These are phyloP conservation scores for Deilephila elpenor DNA, from an alignment of 2,888 invertebrate species.

Conservation along the genomic window DNA sequence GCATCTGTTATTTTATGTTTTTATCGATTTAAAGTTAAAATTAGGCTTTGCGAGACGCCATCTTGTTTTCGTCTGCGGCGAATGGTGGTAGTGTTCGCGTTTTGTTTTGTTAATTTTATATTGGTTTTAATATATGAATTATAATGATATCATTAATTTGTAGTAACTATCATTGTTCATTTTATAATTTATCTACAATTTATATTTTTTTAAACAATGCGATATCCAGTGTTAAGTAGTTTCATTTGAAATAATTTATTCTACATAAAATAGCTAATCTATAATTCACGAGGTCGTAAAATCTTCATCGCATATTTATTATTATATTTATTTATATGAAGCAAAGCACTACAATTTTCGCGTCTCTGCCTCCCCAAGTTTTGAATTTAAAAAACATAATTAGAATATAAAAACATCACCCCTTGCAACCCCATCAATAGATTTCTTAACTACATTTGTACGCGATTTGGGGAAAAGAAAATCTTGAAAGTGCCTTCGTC, in stretches of 20 bases:
- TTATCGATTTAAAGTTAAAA: conserved; percentile 34
- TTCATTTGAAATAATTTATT: too few species aligned
- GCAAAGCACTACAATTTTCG: background rate
- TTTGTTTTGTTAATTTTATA: background rate
- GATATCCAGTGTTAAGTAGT: too few species aligned
- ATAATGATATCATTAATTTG: too few species aligned
- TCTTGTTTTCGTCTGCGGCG: background rate
- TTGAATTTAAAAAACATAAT: conserved; percentile 33
- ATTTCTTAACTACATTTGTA: conserved; percentile 76
- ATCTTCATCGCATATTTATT: too few species aligned
- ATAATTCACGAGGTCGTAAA: too few species aligned
- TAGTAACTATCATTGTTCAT: too few species aligned
- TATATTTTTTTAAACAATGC: too few species aligned
- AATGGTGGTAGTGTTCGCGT: background rate
- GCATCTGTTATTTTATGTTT: conserved; percentile 48
- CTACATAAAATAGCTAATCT: too few species aligned
- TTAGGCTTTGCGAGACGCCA: conserved; percentile 31
- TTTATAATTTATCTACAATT: background rate
- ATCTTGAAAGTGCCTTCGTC: conserved; percentile 54
- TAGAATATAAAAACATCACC: conserved; percentile 61
- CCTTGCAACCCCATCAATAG: conserved; percentile 59
- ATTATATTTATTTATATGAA: background rate
- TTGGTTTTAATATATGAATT: background rate
- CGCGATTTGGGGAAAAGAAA: conserved; percentile 71
- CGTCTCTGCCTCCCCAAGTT: background rate